These are phyloP conservation scores for Drosophila formosana DNA, from an alignment of 2,888 invertebrate species.

Conservation along the genomic window DNA sequence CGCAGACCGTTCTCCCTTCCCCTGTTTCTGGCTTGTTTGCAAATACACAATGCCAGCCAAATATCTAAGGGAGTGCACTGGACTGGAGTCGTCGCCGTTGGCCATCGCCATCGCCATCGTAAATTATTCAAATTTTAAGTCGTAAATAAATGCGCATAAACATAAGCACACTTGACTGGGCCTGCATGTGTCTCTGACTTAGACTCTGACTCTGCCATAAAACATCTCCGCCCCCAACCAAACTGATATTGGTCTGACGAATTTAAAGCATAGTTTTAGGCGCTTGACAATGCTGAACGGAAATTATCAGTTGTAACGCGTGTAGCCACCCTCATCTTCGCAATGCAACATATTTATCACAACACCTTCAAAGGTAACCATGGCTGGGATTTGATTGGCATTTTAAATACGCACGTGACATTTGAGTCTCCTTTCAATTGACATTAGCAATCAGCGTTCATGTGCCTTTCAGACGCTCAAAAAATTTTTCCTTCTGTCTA, in stretches of 20 bases:
- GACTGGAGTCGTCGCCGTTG: conserved; percentile 23
- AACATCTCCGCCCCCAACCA: conserved; percentile 25
- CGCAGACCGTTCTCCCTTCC: conserved; percentile 33
- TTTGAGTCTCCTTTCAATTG: conserved; percentile 37
- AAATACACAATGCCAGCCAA: conserved; percentile 10
- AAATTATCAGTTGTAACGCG: conserved; percentile 6
- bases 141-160: conserved; percentile 77
- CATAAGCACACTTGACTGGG: conserved; percentile 62
- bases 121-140: conserved; percentile 80
- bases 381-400: conserved; percentile 50
- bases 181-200: neutral
- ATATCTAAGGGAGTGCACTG: conserved; percentile 9
- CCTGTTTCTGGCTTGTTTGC: conserved; percentile 28
- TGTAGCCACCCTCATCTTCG: no score
- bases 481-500: conserved; percentile 31
- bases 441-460: conserved; percentile 59
- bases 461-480: conserved; percentile 30
- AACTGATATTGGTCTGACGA: conserved; percentile 12
- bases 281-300: conserved; percentile 24
- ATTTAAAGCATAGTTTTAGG: conserved; percentile 43
- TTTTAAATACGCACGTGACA: conserved; percentile 53
- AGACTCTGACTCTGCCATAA: conserved; percentile 45
- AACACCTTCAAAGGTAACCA: conserved; percentile 40
- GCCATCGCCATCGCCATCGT: conserved; percentile 53
- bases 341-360: neutral